Conservation (phyloP, 2,797 vertebrate genomes). For the Nasua narica region DNA sequence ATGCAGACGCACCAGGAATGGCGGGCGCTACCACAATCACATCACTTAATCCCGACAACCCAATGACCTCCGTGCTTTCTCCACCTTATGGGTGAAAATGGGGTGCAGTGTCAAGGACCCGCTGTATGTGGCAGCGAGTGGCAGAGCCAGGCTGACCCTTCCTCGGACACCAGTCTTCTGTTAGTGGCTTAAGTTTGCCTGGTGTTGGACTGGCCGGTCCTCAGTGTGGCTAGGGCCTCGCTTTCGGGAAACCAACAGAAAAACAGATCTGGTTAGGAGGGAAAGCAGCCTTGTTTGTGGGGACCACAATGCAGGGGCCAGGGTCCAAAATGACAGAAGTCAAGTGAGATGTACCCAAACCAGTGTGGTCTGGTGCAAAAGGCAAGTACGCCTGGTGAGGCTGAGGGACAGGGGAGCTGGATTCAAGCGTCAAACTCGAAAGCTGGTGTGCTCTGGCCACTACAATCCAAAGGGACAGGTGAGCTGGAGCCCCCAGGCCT, state of each 20-base stretch:
- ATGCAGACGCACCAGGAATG: neutral
- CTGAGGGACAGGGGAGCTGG: neutral
- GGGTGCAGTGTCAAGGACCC: neutral
- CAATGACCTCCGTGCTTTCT: neutral
- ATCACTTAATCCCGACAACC: neutral
- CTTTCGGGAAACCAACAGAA: neutral
- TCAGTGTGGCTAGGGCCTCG: neutral
- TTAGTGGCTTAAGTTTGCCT: neutral
- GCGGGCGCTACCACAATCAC: too few species aligned
- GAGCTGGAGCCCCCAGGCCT: neutral
- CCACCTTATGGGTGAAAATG: neutral
- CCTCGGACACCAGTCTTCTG: neutral
- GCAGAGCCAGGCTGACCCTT: neutral
- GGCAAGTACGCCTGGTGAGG: neutral
- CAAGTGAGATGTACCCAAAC: neutral
- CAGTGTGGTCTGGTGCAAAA: fast-evolving
- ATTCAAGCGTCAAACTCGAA: neutral
- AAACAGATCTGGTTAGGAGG: fast-evolving
- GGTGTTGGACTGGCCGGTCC: neutral
- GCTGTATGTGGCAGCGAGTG: too few species aligned
- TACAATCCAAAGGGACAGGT: fast-evolving
- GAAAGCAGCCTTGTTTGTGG: too few species aligned
- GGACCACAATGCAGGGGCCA: neutral
- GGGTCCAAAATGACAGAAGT: neutral
- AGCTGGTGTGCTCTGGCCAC: neutral